Percentiles rank a stretch among this genome's conserved stretches.
These are phyloP conservation scores for Micrastur ruficollis DNA, from an alignment of 2,797 vertebrate species.

Conservation along the genomic window DNA sequence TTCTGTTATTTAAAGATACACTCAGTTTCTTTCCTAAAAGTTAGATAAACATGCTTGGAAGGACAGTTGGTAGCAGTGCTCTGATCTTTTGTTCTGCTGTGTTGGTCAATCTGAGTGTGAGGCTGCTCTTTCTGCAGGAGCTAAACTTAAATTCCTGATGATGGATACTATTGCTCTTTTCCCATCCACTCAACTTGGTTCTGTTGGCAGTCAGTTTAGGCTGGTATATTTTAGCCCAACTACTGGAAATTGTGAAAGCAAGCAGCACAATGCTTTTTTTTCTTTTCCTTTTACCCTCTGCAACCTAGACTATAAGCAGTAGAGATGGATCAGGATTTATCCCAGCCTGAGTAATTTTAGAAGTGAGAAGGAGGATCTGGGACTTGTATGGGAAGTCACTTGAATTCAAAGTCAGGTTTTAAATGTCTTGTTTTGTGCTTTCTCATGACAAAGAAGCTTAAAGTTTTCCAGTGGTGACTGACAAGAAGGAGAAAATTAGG, in stretches of 20 bases:
- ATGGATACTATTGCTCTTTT: not conserved
- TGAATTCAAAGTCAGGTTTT: not conserved
- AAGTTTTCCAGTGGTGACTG: not conserved
- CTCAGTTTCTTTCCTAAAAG: not conserved
- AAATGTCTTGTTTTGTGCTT: not conserved
- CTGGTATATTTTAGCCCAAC: not conserved
- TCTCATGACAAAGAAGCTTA: not conserved
- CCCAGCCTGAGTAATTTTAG: not conserved
- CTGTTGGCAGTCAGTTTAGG: not conserved
- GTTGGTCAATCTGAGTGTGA: not conserved
- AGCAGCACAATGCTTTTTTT: not conserved
- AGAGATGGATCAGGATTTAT: not conserved
- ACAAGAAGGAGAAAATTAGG: not conserved
- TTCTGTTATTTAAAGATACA: not conserved
- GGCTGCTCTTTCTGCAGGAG: not conserved
- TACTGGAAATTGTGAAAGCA: not conserved
- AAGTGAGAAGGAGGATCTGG: not conserved
- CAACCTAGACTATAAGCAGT: not conserved
- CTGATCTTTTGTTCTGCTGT: not conserved
- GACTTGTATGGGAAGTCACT: not conserved
- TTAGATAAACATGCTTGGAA: not conserved
- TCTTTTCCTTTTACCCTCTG: not conserved
- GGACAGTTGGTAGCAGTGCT: not conserved
- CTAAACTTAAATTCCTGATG: not conserved
- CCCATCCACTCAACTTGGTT: not conserved